phyloP scores from a whole-genome alignment of 2,113 vertebrate species.

The Myrmophylax atrothorax region DNA sequence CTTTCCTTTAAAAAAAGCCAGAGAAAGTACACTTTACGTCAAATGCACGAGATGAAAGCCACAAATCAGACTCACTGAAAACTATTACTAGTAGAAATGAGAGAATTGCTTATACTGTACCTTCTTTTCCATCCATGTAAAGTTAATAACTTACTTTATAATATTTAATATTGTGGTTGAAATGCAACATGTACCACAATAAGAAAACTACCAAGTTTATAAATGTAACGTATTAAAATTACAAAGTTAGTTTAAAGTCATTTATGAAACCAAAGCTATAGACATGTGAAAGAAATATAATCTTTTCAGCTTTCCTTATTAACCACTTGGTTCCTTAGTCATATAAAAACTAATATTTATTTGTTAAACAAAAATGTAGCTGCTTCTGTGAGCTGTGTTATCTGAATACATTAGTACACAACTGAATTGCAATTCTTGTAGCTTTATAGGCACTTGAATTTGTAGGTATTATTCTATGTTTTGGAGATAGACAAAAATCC shows the following conservation, averaged over 20 bases:
- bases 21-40: background rate
- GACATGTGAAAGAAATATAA: background rate
- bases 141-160: background rate
- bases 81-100: background rate
- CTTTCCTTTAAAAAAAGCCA: background rate
- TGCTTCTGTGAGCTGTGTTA: background rate
- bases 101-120: background rate
- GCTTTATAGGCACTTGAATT: background rate
- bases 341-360: background rate
- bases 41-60: background rate
- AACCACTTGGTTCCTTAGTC: background rate
- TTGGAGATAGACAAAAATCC: background rate
- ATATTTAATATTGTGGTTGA: background rate
- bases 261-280: background rate
- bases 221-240: background rate
- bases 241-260: background rate
- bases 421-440: background rate
- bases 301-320: background rate
- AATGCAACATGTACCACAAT: background rate
- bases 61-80: background rate
- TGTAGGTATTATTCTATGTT: fast-evolving
- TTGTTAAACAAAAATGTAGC: background rate
- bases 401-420: background rate
- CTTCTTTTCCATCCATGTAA: background rate
- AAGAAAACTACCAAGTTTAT: background rate